phyloP scores from a whole-genome alignment of 2,797 vertebrate species.

The Cuculus canorus region DNA sequence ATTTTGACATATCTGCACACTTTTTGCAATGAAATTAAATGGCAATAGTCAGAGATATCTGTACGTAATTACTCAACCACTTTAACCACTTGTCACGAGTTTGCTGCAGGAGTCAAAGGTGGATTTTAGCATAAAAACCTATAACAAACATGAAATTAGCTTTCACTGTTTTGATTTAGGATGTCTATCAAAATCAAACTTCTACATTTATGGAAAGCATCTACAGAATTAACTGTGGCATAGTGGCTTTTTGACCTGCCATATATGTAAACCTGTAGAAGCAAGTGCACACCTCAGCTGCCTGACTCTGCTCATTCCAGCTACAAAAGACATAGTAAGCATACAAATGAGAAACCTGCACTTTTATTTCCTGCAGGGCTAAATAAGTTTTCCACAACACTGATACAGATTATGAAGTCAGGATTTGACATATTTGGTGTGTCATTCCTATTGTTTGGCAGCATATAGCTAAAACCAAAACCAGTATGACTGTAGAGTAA shows the following conservation, averaged over 20 bases:
- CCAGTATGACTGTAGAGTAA: not conserved
- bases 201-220: not conserved
- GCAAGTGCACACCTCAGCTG: not conserved
- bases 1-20: not conserved
- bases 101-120: not conserved
- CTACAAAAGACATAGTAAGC: not conserved
- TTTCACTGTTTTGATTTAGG: not conserved
- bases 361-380: constrained; percentile 4
- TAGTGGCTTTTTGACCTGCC: not conserved
- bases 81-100: not conserved
- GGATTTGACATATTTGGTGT: not conserved
- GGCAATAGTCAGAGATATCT: not conserved
- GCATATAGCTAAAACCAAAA: not conserved
- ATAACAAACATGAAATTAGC: not conserved
- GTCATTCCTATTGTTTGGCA: not conserved
- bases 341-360: not conserved
- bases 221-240: not conserved
- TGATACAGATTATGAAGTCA: not conserved
- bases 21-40: not conserved
- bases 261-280: not conserved
- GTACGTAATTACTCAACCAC: not conserved
- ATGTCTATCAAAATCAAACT: not conserved
- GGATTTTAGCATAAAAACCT: not conserved
- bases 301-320: not conserved
- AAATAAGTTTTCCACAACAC: not conserved